Evolutionary conservation across 2,888 invertebrate species (phyloP).

Genomic region (Enoplolaimus lenunculus): DNA sequence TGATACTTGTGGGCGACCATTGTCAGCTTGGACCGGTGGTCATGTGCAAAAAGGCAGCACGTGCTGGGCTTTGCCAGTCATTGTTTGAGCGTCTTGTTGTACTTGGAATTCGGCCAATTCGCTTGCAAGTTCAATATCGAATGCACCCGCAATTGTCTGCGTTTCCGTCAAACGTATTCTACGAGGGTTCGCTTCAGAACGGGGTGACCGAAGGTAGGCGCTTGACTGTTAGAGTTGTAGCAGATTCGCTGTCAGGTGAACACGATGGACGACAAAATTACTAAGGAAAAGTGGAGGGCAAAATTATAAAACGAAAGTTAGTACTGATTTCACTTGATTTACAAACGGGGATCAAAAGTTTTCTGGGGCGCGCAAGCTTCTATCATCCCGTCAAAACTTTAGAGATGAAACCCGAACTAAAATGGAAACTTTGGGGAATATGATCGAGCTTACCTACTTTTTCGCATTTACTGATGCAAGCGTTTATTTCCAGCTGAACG

Average conservation of each 20-base stretch:
- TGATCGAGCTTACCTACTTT: no score
- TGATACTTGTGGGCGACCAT: constrained; percentile 95
- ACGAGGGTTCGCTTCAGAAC: constrained; percentile 95
- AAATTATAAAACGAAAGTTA: no score
- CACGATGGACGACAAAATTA: no score
- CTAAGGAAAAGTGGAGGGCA: no score
- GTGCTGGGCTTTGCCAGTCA: constrained; percentile 89
- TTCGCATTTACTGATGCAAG: no score
- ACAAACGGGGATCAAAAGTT: no score
- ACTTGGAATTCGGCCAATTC: constrained; percentile 85
- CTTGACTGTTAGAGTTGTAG: background rate
- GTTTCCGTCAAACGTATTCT: constrained; percentile 98
- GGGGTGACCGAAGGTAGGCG: constrained; percentile 72
- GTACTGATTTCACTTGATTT: no score
- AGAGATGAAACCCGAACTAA: no score
- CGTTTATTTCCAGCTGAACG: constrained; percentile 69
- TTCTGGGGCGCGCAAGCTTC: no score
- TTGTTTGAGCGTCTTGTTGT: constrained; percentile 92
- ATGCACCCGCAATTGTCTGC: constrained; percentile 96
- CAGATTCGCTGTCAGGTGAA: background rate
- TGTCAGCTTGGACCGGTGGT: constrained; percentile 97
- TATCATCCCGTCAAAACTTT: no score
- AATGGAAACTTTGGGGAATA: no score
- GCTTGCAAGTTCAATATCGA: constrained; percentile 83
- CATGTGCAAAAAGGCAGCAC: constrained; percentile 87